Evolutionary conservation across 2,888 invertebrate genomes (phyloP).

Genomic region (Pyrocoelia pectoralis): DNA sequence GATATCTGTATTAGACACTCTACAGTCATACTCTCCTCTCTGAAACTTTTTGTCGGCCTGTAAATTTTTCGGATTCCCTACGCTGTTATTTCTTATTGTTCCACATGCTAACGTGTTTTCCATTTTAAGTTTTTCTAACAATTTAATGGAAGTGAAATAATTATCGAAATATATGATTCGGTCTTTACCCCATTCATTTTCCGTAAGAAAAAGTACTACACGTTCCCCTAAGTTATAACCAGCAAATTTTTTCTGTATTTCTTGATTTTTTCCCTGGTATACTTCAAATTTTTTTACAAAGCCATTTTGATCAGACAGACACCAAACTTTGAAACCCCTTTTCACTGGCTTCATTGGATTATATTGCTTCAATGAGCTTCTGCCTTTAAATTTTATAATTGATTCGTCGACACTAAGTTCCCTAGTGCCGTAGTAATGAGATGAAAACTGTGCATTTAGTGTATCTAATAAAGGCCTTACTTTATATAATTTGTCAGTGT

Average conservation of each 20-base stretch:
- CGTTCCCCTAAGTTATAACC: neutral
- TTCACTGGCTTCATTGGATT: slow-evolving; percentile 17
- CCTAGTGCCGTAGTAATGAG: neutral
- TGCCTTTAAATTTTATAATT: slow-evolving; percentile 9
- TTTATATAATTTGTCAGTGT: slow-evolving; percentile 13
- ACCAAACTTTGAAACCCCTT: slow-evolving; percentile 8
- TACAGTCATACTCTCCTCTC: slow-evolving; percentile 37
- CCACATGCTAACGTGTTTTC: slow-evolving; percentile 36
- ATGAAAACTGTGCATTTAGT: neutral
- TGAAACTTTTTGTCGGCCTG: slow-evolving; percentile 4
- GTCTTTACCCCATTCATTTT: slow-evolving; percentile 33
- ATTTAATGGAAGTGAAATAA: slow-evolving; percentile 31
- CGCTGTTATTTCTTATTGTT: slow-evolving; percentile 32
- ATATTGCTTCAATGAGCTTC: too few relatives aligned
- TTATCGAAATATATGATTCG: slow-evolving; percentile 35
- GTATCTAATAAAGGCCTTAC: neutral
- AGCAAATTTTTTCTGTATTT: neutral
- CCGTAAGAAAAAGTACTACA: slow-evolving; percentile 36
- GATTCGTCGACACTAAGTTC: slow-evolving; percentile 8
- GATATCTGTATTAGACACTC: slow-evolving; percentile 13
- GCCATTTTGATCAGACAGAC: slow-evolving; percentile 4
- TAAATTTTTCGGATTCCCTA: slow-evolving; percentile 8
- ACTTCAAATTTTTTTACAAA: slow-evolving; percentile 14
- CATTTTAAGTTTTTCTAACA: slow-evolving; percentile 28
- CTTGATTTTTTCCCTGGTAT: too few relatives aligned